Conservation (phyloP, 2,888 invertebrate genomes). For the Scaptomyza caliginosa region DNA sequence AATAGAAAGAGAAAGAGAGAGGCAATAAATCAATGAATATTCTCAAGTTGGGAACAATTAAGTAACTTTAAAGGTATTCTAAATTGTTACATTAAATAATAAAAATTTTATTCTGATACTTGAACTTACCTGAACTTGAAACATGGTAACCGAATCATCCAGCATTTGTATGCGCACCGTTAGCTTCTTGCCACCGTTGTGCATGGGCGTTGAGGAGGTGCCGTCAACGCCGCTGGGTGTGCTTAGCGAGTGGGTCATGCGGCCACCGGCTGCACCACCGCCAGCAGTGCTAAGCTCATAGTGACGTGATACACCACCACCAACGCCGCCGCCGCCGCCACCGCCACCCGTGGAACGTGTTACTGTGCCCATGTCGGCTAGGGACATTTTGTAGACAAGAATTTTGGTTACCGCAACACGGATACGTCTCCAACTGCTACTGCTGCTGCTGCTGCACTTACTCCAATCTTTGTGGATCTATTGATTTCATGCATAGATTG, state of each 20-base stretch:
- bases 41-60: background rate
- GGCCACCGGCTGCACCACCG: conserved; percentile 84
- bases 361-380: conserved; percentile 83
- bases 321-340: conserved; percentile 51
- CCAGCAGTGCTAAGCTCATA: conserved; percentile 48
- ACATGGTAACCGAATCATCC: conserved; percentile 94
- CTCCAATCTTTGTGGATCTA: conserved; percentile 20
- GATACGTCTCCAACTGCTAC: conserved; percentile 10
- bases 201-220: conserved; percentile 88
- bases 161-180: conserved; percentile 95
- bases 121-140: conserved; percentile 93
- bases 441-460: conserved; percentile 27
- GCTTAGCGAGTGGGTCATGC: conserved; percentile 93
- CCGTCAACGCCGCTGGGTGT: conserved; percentile 93
- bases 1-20: background rate
- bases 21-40: conserved; percentile 16
- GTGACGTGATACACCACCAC: conserved; percentile 50
- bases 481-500: conserved; percentile 40
- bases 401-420: conserved; percentile 62
- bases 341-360: conserved; percentile 65
- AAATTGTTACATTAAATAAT: too few species aligned
- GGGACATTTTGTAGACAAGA: conserved; percentile 82
- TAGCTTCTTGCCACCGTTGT: conserved; percentile 95
- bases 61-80: too few species aligned
- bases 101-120: too few species aligned